Conservation (phyloP, 2,113 vertebrate genomes). For the Amphiprion percula region DNA sequence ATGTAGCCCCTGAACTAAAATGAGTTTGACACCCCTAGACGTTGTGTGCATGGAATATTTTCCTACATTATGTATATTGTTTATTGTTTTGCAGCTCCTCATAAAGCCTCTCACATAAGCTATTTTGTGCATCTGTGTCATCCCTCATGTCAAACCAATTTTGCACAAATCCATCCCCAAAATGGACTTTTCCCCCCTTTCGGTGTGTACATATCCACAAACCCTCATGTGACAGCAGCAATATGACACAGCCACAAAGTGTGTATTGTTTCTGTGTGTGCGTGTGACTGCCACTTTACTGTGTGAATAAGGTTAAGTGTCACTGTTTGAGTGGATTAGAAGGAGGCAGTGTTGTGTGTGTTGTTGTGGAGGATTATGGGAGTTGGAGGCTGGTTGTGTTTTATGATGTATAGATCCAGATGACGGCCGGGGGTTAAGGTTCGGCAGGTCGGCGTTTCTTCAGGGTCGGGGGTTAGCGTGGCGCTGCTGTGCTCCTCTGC, state of each 20-base stretch:
- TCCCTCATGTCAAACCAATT: neutral
- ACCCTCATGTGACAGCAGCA: rapidly evolving
- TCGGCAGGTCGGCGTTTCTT: conserved; percentile 22
- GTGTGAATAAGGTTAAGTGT: conserved; percentile 29
- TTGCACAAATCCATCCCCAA: neutral
- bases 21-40: no score
- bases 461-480: neutral
- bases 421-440: conserved; percentile 35
- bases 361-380: conserved; percentile 47
- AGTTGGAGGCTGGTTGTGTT: neutral
- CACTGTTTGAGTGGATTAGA: conserved; percentile 22
- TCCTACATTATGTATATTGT: neutral
- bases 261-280: neutral
- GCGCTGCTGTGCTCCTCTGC: neutral
- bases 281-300: conserved; percentile 9
- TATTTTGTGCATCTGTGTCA: conserved; percentile 7
- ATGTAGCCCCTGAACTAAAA: no score
- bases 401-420: conserved; percentile 34
- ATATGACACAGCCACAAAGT: neutral
- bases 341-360: neutral
- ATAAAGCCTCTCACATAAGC: conserved; percentile 11
- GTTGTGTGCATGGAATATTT: neutral
- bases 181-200: neutral
- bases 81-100: neutral
- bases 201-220: conserved; percentile 24